Conservation (phyloP, 2,797 vertebrate species). For the Mergus octosetaceus region DNA sequence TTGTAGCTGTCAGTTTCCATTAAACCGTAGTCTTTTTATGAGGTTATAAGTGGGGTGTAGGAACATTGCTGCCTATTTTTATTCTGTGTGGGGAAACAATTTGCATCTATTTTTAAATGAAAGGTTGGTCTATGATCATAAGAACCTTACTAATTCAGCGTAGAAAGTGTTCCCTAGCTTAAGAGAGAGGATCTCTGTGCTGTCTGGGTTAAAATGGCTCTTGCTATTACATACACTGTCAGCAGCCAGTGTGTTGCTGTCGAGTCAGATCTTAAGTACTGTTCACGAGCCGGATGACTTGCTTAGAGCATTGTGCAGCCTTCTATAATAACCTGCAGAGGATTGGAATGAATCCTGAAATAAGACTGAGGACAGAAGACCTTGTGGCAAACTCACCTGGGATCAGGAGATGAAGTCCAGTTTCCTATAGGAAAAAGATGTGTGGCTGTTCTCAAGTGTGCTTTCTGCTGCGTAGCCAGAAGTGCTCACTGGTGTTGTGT, state of each 20-base stretch:
- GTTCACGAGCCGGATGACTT: not conserved
- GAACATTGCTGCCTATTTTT: conserved; percentile 40
- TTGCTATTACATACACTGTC: not conserved
- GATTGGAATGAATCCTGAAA: not conserved
- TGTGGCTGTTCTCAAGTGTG: not conserved
- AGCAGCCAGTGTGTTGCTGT: not conserved
- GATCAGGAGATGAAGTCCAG: not conserved
- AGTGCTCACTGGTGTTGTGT: not conserved
- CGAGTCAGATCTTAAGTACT: not conserved
- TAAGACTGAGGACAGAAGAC: not conserved
- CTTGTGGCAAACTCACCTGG: not conserved
- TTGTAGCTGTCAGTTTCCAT: conserved; percentile 21
- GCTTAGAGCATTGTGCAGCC: not conserved
- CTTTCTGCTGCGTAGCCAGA: not conserved
- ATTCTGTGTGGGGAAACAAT: conserved; percentile 5
- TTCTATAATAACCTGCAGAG: not conserved
- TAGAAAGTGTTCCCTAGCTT: not conserved
- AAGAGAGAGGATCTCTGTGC: not conserved
- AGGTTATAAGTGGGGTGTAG: conserved; percentile 8
- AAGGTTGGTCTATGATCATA: conserved; percentile 34
- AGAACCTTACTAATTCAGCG: not conserved
- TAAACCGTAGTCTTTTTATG: conserved; percentile 27
- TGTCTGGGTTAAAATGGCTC: not conserved
- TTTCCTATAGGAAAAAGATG: not conserved
- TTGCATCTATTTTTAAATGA: conserved; percentile 44